Percentiles rank a stretch among this genome's conserved stretches.
Conservation (phyloP, 1,140 invertebrate genomes). For the Leptinotarsa texana region DNA sequence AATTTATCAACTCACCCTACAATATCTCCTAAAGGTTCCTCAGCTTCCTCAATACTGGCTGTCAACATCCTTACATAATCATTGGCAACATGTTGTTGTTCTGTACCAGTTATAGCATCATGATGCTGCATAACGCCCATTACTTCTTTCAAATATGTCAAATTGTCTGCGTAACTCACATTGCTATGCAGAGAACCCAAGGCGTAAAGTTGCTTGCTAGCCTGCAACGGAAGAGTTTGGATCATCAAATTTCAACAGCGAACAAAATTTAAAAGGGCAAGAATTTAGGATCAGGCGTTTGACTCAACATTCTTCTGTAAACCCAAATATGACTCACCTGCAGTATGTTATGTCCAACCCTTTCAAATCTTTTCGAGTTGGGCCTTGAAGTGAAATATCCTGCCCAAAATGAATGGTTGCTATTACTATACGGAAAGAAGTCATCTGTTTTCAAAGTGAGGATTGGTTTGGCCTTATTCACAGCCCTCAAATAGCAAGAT, state of each 20-base stretch:
- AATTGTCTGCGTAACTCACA: slow-evolving; percentile 62
- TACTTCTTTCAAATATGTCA: slow-evolving; percentile 55
- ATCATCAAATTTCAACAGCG: too few species aligned
- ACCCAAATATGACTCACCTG: slow-evolving; percentile 59
- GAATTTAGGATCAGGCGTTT: too few species aligned
- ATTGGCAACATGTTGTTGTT: slow-evolving; percentile 71
- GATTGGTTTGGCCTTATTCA: slow-evolving; percentile 54
- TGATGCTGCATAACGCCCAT: slow-evolving; percentile 75
- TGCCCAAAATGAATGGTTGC: slow-evolving; percentile 76
- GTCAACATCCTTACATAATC: slow-evolving; percentile 73
- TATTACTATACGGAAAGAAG: slow-evolving; percentile 89
- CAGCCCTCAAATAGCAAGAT: slow-evolving; percentile 72
- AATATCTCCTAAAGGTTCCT: slow-evolving; percentile 8
- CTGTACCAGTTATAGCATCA: slow-evolving; percentile 69
- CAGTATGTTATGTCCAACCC: slow-evolving; percentile 68
- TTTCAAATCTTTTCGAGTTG: slow-evolving; percentile 66
- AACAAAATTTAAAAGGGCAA: too few species aligned
- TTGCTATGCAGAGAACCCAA: background rate
- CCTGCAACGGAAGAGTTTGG: slow-evolving; percentile 40
- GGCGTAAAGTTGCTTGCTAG: slow-evolving; percentile 33
- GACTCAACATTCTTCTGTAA: too few species aligned
- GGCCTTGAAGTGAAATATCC: slow-evolving; percentile 81
- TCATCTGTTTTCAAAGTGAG: slow-evolving; percentile 47
- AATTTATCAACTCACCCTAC: slow-evolving; percentile 17
- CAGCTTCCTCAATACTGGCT: slow-evolving; percentile 59